These are phyloP conservation scores for Macrotus californicus DNA, from an alignment of 2,113 vertebrate genomes.

Conservation along the genomic window DNA sequence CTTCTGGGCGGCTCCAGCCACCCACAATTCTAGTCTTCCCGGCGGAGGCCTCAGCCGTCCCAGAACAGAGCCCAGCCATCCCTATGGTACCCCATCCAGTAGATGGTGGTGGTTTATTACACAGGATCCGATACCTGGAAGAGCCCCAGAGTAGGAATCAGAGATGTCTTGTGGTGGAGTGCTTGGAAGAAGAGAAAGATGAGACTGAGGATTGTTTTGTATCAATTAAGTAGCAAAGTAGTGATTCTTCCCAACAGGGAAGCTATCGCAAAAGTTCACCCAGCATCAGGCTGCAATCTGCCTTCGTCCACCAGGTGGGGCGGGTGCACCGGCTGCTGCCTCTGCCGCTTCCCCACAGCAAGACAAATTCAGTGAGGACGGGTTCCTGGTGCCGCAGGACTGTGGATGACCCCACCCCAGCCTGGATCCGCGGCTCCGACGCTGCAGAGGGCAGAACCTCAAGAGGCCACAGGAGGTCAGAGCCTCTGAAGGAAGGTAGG, in stretches of 20 bases:
- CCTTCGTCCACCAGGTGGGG: conserved; percentile 39
- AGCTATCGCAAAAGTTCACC: background rate
- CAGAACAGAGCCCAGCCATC: background rate
- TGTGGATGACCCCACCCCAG: background rate
- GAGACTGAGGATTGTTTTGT: background rate
- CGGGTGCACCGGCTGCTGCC: accelerated
- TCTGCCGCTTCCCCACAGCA: accelerated
- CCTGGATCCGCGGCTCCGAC: background rate
- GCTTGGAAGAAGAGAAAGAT: background rate
- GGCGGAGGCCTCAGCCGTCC: background rate
- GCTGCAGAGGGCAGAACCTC: background rate
- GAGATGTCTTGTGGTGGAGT: background rate
- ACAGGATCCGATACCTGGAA: background rate
- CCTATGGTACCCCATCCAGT: accelerated
- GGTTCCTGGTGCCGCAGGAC: background rate
- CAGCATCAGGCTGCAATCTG: background rate
- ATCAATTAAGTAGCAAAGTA: background rate
- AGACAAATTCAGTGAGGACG: accelerated
- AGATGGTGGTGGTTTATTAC: background rate
- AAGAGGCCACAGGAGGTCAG: background rate
- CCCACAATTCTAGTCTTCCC: background rate
- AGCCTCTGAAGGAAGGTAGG: background rate
- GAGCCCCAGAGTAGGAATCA: background rate
- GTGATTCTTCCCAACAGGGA: background rate
- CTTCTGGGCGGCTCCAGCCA: background rate